phyloP scores from a whole-genome alignment of 2,113 vertebrate genomes.

The Haemorhous mexicanus region DNA sequence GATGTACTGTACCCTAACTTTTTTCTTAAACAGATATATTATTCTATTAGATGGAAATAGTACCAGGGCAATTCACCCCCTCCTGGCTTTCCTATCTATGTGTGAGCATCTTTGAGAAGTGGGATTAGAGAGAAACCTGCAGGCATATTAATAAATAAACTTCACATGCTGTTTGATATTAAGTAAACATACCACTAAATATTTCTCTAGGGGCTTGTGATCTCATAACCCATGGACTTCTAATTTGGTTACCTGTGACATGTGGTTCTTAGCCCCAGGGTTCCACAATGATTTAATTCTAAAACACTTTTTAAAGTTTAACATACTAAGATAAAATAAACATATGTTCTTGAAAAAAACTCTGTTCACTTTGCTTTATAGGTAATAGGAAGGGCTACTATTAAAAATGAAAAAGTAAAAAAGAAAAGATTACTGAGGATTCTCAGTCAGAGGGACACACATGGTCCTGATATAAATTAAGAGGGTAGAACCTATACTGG shows the following conservation, averaged over 20 bases:
- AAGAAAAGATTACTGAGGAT: background rate
- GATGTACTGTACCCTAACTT: conserved; percentile 17
- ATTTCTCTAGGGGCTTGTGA: conserved; percentile 72
- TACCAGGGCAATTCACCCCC: conserved; percentile 68
- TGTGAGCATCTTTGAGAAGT: conserved; percentile 74
- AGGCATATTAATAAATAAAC: conserved; percentile 84
- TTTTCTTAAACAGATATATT: conserved; percentile 53
- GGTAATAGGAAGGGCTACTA: background rate
- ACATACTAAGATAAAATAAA: conserved; percentile 10
- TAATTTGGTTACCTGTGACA: conserved; percentile 78
- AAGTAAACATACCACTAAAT: conserved; percentile 81
- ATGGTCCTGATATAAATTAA: background rate
- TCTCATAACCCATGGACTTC: conserved; percentile 78
- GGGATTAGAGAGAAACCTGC: conserved; percentile 80
- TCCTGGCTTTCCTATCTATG: conserved; percentile 66
- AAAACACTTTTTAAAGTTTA: conserved; percentile 47
- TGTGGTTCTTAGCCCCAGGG: conserved; percentile 48
- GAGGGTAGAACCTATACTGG: background rate
- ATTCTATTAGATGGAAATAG: conserved; percentile 70
- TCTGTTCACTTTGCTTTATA: background rate
- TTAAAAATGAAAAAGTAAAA: background rate
- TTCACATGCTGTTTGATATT: conserved; percentile 83
- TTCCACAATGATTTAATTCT: conserved; percentile 68
- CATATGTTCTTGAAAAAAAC: background rate
- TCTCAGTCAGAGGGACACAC: background rate